Evolutionary conservation across 2,113 vertebrate genomes (phyloP), one percentile per base, ranked within the genome.

Genomic region (Brachirus orientalis): DNA sequence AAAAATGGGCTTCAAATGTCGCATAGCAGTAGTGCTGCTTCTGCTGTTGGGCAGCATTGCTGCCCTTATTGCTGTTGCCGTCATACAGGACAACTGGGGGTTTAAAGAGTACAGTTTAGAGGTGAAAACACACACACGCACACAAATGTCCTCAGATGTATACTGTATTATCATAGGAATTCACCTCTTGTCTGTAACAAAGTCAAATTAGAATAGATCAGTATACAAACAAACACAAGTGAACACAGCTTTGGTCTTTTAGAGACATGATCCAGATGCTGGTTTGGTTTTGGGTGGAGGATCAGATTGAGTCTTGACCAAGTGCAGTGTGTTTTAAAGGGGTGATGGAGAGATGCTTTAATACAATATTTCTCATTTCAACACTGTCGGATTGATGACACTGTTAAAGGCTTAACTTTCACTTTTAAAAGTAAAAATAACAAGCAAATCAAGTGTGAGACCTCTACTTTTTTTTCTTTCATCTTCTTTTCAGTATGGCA

Each of bases 1-100:
- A 43, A 50, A 84, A 75, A 87, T 90, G 55, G 88, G 92, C 47
- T 94, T 89, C 70, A 92, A 87, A 71, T 93, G 92, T 84, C 91
- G 90, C 2, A 88, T 94, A 28, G 86, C 85, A 53, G 57, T 88
- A 18, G 89, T 95, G 46, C 50, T 94, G 41, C 82, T 93, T 40
- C 89, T 95, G 70, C 88, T 98, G 55, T 63, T 97, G 54, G 81
- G 92, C 47, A 96, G 96, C 36, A 62, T 96, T n/a, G 90, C 93
- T 11, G 93, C 96, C 52, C 91, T 98, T 3, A 80, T 95, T 65
- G 72, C 94, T 20, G 90, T 98, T 67, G 90, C 94, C 0, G 81
- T 96, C 59, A 91, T 98, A 85, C 97, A 98, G 90, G 86, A 88
- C 63, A 89, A 90, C 14, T 94, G 91, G 80, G 89, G 60, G 3